Base-by-base conservation (phyloP, 2,113 vertebrate genomes). In the Atrichornis clamosus region DNA sequence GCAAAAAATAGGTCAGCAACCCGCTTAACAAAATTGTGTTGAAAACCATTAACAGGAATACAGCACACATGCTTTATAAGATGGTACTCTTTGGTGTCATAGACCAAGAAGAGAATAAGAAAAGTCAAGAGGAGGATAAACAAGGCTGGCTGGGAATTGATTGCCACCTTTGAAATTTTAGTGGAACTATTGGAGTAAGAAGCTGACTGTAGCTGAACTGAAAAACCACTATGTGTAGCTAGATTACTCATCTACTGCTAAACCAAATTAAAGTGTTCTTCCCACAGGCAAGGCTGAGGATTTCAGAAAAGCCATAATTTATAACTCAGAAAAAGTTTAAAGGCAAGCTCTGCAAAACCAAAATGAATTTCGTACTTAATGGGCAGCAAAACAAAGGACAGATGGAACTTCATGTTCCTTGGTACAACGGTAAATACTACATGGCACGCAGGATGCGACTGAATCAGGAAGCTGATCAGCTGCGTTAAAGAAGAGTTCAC, bases 171-270 rank as follows among this genome's bases (percentile, higher is more conserved):
- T 91, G 94, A 97, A 95, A 95, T 91, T 80, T 94, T 81, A 90
- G 89, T 91, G 68, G 69, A 97, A 97, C 88, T 90, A 93, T 91
- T 96, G 84, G 92, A 94, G 30, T 72, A 89, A 96, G 90, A 95
- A 78, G 63, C 84, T 82, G 82, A 94, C 84, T 96, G 77, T 49
- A 78, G 87, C 82, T 88, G 85, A 94, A 96, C 84, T 89, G 84
- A 90, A 92, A 92, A 96, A 90, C 93, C 96, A 75, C 80, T 91
- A 68, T 33, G 44, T 84, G 73, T 70, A 95, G 82, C 68, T 91
- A 88, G 77, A 95, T 97, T 96, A 97, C 50, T 95, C 94, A 96
- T 95, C 92, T 92, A 90, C 84, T 84, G 72, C 83, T 97, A 92
- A 93, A 94, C 39, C 77, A 97, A 96, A 93, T 96, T 95, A 84